A percentile compares a stretch with the other conserved stretches of the same genome.
Evolutionary conservation across 2,113 vertebrate species (phyloP).

Genomic region (Romanogobio albipinnatus): DNA sequence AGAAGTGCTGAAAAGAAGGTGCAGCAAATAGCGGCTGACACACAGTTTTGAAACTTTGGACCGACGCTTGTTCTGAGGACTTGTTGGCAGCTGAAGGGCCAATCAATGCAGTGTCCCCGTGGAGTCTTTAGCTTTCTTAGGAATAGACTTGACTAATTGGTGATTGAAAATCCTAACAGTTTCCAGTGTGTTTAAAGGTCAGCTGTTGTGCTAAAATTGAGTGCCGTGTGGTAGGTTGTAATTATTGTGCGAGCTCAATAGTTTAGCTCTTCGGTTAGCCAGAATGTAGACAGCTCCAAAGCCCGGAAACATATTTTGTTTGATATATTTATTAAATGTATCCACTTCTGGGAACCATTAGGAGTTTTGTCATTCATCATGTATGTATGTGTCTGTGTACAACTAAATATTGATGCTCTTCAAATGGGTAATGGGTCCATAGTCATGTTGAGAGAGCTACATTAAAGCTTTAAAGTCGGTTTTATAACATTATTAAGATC

Average conservation of each 20-base stretch:
- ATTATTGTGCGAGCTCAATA: slow-evolving; percentile 46
- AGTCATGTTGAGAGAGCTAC: neutral
- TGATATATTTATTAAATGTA: neutral
- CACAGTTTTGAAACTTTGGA: slow-evolving; percentile 42
- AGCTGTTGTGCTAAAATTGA: slow-evolving; percentile 58
- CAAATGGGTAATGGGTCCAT: slow-evolving; percentile 19
- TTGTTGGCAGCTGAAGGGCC: slow-evolving; percentile 47
- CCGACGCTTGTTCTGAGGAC: slow-evolving; percentile 28
- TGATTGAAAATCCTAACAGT: slow-evolving; percentile 60
- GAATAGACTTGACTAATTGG: slow-evolving; percentile 60
- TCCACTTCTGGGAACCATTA: slow-evolving; percentile 16
- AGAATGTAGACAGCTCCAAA: slow-evolving; percentile 1
- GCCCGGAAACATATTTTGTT: neutral
- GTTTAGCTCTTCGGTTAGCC: slow-evolving; percentile 11
- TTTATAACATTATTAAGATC: slow-evolving; percentile 13
- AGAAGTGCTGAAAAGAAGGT: slow-evolving; percentile 4
- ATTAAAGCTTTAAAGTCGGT: neutral
- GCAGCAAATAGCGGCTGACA: slow-evolving; percentile 7
- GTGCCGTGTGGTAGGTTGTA: slow-evolving; percentile 53
- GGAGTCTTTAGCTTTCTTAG: slow-evolving; percentile 51
- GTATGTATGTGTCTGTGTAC: slow-evolving; percentile 6
- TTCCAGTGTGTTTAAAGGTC: slow-evolving; percentile 60
- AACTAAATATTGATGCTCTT: slow-evolving; percentile 9
- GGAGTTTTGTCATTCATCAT: neutral
- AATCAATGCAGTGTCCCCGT: slow-evolving; percentile 49